A percentile compares a stretch with the other conserved stretches of the same genome.
These are phyloP conservation scores for Cydia pomonella DNA, from an alignment of 1,140 invertebrate species.

Conservation along the genomic window DNA sequence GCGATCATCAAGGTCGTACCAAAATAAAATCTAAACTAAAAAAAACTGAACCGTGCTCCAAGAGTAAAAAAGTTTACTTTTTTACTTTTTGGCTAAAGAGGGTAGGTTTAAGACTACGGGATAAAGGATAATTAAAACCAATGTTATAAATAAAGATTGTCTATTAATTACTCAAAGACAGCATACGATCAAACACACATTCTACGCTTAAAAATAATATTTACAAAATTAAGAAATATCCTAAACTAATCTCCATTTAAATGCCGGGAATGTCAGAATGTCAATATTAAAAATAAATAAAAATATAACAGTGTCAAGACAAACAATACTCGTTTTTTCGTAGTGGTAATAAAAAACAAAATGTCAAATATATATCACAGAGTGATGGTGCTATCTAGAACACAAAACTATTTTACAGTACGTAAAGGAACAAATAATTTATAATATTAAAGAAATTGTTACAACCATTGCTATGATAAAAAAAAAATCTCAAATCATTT, in stretches of 20 bases:
- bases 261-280: constrained; percentile 28
- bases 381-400: background rate
- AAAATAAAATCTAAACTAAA: too few relatives aligned
- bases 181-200: constrained; percentile 11
- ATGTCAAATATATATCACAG: background rate
- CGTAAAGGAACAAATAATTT: background rate
- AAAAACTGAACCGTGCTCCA: too few relatives aligned
- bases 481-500: background rate
- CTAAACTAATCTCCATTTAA: constrained; percentile 9
- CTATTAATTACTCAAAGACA: constrained; percentile 11
- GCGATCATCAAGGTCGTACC: too few relatives aligned
- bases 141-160: constrained; percentile 27
- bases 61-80: too few relatives aligned
- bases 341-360: background rate
- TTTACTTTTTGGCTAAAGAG: too few relatives aligned
- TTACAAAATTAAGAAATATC: constrained; percentile 23
- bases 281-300: constrained; percentile 16
- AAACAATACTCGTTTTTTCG: background rate
- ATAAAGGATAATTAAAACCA: background rate
- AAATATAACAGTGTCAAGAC: background rate
- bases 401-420: background rate
- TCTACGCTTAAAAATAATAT: constrained; percentile 29
- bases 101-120: too few relatives aligned
- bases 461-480: background rate
- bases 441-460: background rate